These are phyloP conservation scores for Choristoneura rosaceana DNA, from an alignment of 2,888 invertebrate species.

Conservation along the genomic window DNA sequence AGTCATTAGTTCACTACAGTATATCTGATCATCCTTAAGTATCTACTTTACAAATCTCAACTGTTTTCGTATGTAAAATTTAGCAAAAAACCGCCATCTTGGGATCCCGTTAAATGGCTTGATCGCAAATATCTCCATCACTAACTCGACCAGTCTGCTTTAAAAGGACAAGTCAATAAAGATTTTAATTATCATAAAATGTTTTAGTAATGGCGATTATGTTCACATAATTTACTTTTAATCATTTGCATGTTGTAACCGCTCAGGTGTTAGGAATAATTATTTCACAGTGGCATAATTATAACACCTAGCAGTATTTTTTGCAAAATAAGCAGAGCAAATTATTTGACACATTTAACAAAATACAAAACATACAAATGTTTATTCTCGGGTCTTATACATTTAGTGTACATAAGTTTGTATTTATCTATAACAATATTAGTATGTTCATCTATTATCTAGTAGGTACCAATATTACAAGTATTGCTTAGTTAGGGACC, in stretches of 20 bases:
- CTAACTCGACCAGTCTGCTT: constrained; percentile 19
- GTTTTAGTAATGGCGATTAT: constrained; percentile 23
- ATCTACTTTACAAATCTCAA: not conserved
- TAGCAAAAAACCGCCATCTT: constrained; percentile 26
- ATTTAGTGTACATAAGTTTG: too few species aligned
- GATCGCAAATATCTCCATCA: constrained; percentile 6
- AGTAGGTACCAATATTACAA: too few species aligned
- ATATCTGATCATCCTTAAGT: too few species aligned
- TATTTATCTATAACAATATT: too few species aligned
- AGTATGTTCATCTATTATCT: too few species aligned
- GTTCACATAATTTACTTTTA: constrained; percentile 25
- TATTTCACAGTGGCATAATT: not conserved
- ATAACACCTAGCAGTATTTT: too few species aligned
- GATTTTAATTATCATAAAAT: constrained; percentile 27
- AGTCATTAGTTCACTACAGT: too few species aligned
- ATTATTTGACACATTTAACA: too few species aligned
- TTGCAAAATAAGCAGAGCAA: too few species aligned
- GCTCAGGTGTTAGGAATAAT: constrained; percentile 6
- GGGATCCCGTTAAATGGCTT: constrained; percentile 19
- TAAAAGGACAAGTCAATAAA: constrained; percentile 39
- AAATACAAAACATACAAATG: too few species aligned
- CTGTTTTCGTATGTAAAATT: constrained; percentile 24
- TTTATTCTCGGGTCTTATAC: too few species aligned
- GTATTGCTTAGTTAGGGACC: too few species aligned
- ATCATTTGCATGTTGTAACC: constrained; percentile 5